Base-by-base conservation (phyloP, 2,888 invertebrate species). In the Allygus modestus region DNA sequence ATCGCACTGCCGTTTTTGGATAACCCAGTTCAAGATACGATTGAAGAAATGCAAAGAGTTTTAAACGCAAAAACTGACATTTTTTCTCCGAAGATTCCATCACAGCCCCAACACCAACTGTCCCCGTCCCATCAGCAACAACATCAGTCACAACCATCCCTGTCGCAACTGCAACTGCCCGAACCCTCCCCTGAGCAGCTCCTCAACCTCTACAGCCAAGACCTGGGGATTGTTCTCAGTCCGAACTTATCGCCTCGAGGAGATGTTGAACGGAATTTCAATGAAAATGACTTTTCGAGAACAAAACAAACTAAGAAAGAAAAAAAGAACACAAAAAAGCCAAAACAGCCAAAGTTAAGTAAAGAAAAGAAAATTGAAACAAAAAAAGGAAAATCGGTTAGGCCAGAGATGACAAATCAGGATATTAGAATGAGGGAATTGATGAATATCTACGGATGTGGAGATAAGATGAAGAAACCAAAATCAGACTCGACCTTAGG, bases 381-480 rank as follows among this genome's bases (percentile, higher is more conserved):
- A 28, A 28, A 46, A 77, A 77, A 77, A 28, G 31, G 41, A 28
- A 77, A 51, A 77, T 17, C 20, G 20, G 23, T 2, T 9, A 73
- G n/a, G 37, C n/a, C 33, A 41, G 73, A 73, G 17, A 41, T 41
- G 33, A 23, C 20, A 26, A 26, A 43, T 77, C 26, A 43, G 2
- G 77, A 77, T n/a, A 77, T 37, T 20, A 43, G 28, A 17, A 43
- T 77, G 43, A 77, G 37, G 37, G 77, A 77, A 12, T 51, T 77
- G 51, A 77, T 77, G 77, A 77, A 77, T 77, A 77, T 77, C 17
- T 77, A 77, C 37, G 77, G 77, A 77, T 77, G 77, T 28, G 33
- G 41, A 1, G 51, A 51, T 28, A 77, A 43, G 31, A 28, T 77
- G 28, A 46, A 28, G 28, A 51, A 77, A 77, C 77, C 11, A 1